These are phyloP conservation scores for Stenolophus ochropezus DNA, from an alignment of 2,888 invertebrate genomes.

Conservation along the genomic window DNA sequence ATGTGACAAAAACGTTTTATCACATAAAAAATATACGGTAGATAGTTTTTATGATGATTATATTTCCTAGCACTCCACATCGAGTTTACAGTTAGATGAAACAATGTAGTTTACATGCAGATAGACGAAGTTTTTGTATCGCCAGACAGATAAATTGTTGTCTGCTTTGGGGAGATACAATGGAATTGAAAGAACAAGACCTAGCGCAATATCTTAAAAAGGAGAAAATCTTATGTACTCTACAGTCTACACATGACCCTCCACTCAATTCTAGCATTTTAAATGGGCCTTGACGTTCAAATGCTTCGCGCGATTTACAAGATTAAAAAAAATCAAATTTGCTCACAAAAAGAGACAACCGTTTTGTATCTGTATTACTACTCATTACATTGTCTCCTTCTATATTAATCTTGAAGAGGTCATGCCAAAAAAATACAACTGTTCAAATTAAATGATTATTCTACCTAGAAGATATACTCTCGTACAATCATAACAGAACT, in stretches of 20 bases:
- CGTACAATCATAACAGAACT: too few species aligned
- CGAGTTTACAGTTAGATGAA: slow-evolving; percentile 14
- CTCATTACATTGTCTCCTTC: too few species aligned
- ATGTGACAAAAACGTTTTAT: slow-evolving; percentile 39
- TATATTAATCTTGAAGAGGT: too few species aligned
- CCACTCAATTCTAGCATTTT: background rate
- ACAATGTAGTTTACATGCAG: slow-evolving; percentile 17
- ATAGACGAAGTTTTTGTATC: slow-evolving; percentile 10
- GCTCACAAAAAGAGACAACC: background rate
- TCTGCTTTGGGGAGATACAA: background rate
- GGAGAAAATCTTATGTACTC: background rate
- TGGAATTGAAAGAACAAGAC: background rate
- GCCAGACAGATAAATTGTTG: slow-evolving; percentile 20
- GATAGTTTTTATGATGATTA: slow-evolving; percentile 32
- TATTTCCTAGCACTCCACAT: slow-evolving; percentile 13
- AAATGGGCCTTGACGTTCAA: background rate
- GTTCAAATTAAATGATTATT: too few species aligned
- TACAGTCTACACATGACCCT: background rate
- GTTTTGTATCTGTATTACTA: too few species aligned
- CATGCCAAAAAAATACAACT: too few species aligned
- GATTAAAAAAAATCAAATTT: background rate
- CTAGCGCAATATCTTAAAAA: background rate
- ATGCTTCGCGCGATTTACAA: background rate
- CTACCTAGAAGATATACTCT: too few species aligned
- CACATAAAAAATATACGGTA: slow-evolving; percentile 22